Conservation (phyloP, 2,797 vertebrate species). For the Monodelphis domestica region DNA sequence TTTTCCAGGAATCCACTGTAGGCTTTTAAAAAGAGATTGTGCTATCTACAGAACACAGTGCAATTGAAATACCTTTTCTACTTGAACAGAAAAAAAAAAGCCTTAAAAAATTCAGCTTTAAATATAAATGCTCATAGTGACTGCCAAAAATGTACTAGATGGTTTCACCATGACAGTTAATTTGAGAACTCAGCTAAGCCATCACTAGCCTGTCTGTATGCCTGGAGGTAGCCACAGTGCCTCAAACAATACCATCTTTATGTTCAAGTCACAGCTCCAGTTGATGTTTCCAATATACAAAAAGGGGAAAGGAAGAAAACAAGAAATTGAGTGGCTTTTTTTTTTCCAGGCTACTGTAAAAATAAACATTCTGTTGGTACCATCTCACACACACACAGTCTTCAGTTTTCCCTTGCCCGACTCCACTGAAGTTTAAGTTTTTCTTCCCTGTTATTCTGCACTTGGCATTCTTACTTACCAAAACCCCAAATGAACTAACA, state of each 20-base stretch:
- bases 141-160: constrained; percentile 24
- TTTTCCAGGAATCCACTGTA: constrained; percentile 26
- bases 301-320: background rate
- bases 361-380: constrained; percentile 49
- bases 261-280: constrained; percentile 43
- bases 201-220: background rate
- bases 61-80: background rate
- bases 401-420: background rate
- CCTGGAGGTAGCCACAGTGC: background rate
- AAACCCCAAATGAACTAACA: constrained; percentile 69
- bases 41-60: background rate
- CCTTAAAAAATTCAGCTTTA: background rate
- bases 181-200: constrained; percentile 48
- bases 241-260: constrained; percentile 37
- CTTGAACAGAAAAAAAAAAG: background rate
- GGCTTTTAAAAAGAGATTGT: background rate
- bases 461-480: constrained; percentile 76
- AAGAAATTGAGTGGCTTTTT: constrained; percentile 15
- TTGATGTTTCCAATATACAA: constrained; percentile 21
- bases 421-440: background rate
- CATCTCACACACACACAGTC: background rate
- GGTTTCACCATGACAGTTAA: constrained; percentile 18
- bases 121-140: constrained; percentile 37
- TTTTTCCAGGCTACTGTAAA: constrained; percentile 40
- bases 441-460: background rate